Base-by-base conservation (phyloP, 2,888 invertebrate species). In the Meteorus cinctellus region DNA sequence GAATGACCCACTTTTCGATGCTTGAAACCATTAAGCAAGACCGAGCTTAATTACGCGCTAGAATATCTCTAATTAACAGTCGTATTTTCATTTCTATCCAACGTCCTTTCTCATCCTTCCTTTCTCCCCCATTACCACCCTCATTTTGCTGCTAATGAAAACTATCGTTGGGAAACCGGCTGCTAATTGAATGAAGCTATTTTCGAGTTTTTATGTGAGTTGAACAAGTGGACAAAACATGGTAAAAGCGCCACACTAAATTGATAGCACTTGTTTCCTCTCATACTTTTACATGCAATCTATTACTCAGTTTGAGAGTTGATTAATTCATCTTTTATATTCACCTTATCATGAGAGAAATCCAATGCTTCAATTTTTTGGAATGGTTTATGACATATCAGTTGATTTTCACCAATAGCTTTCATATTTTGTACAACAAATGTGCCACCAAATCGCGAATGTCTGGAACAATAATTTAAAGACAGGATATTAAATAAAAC, bases 391-490 rank as follows among this genome's bases (percentile, higher is more conserved):
- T 98, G 95, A 86, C 95, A 96, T 84, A 98, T 96, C 77, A 97
- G 91, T 86, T 97, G 96, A 85, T 95, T 95, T 80, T 97, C 92
- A 74, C 92, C 95, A 86, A 98, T 94, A 29, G 98, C 97, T 90
- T 98, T 98, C 93, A 98, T 94, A 88, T 98, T 97, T 88, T 95
- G 94, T 24, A 99, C 93, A 0, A 96, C 94, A 91, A 94, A 99
- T 10, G 98, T 97, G 70, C 98, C 98, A 45, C 97, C 97, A 89
- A 98, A 98, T 79, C 96, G 93, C 0, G 98, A 97, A 90, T 97
- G 97, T 83, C 98, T 96, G 86, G 6, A 41, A 41, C 6, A 51
- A 85, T 82, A 31, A 59, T 65, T 78, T 51, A 78, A 78, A n/a
- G 29, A 69, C 24, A 65, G 72, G 60, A 31, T 27, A 29, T 16